phyloP scores from a whole-genome alignment of 1,140 invertebrate genomes.

The Augochlora pura region DNA sequence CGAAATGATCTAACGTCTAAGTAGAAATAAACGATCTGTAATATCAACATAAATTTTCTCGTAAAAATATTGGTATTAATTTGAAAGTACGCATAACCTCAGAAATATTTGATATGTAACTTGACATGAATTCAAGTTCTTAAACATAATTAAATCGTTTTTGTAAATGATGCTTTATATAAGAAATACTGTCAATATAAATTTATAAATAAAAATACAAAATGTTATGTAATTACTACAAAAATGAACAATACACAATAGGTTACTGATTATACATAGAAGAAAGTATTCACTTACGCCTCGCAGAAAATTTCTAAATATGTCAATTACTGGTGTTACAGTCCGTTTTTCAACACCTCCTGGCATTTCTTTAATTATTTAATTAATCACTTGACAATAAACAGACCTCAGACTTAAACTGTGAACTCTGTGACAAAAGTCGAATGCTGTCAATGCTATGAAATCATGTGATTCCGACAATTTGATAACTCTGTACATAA shows the following conservation, averaged over 20 bases:
- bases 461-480: not conserved
- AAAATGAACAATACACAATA: not conserved
- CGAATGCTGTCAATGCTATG: not conserved
- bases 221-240: slow-evolving; percentile 44
- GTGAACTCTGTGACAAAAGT: not conserved
- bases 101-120: not conserved
- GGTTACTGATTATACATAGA: not conserved
- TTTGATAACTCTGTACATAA: not conserved
- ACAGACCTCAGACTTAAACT: not conserved
- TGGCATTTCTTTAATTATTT: slow-evolving; percentile 30
- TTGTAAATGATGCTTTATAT: not conserved
- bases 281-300: slow-evolving; percentile 40
- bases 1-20: too few relatives aligned
- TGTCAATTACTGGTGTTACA: not conserved
- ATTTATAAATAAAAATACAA: not conserved
- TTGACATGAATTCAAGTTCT: not conserved
- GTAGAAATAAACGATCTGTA: too few relatives aligned
- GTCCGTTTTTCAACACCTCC: not conserved
- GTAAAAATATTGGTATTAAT: not conserved
- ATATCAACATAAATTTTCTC: not conserved
- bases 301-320: not conserved
- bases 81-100: not conserved
- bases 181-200: not conserved
- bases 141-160: not conserved
- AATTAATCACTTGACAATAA: not conserved